A percentile compares a stretch with the other conserved stretches of the same genome.
Evolutionary conservation across 1,140 invertebrate genomes (phyloP).

Genomic region (Heliconius nattereri): DNA sequence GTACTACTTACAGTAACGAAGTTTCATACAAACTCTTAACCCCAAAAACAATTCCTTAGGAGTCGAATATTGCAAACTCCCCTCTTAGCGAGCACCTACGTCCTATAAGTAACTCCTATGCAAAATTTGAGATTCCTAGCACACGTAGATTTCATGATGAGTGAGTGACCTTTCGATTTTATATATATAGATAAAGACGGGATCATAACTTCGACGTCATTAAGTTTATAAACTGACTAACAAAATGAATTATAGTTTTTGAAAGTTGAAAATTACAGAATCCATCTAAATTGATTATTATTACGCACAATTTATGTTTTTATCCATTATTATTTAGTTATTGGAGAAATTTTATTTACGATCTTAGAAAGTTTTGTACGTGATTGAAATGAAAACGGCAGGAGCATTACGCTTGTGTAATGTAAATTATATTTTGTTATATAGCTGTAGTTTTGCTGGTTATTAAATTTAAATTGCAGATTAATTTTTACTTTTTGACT

Average conservation of each 20-base stretch:
- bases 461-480: neutral
- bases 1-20: too few species aligned
- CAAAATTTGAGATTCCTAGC: too few species aligned
- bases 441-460: neutral
- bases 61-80: too few species aligned
- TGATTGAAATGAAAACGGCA: constrained; percentile 28
- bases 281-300: constrained; percentile 13
- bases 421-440: constrained; percentile 2
- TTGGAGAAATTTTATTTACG: constrained; percentile 30
- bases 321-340: constrained; percentile 11
- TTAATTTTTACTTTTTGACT: too few species aligned
- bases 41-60: too few species aligned
- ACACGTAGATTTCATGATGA: too few species aligned
- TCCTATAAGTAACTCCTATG: too few species aligned
- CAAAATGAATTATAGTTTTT: constrained; percentile 11
- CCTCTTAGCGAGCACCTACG: too few species aligned
- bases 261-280: constrained; percentile 12
- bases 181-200: too few species aligned
- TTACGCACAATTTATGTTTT: constrained; percentile 12
- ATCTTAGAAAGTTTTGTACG: constrained; percentile 32
- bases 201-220: constrained; percentile 11
- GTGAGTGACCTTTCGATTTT: too few species aligned
- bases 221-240: neutral
- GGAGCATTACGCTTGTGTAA: constrained; percentile 5
- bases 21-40: too few species aligned